phyloP scores from a whole-genome alignment of 2,888 invertebrate genomes.

The Cactoblastis cactorum region DNA sequence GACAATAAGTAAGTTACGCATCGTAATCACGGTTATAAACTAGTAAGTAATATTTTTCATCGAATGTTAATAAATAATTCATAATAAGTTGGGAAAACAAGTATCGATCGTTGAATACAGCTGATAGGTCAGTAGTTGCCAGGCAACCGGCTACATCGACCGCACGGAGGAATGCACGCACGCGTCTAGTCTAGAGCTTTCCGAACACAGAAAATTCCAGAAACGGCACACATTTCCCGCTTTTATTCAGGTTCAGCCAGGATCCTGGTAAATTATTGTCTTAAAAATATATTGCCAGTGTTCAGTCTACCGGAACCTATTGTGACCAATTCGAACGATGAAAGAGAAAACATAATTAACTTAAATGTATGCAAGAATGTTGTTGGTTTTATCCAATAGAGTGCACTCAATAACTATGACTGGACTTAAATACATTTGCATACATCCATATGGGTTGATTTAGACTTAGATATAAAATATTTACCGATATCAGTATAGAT shows the following conservation, averaged over 20 bases:
- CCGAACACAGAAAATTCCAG: constrained; percentile 41
- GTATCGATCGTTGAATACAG: constrained; percentile 10
- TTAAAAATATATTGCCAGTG: not conserved
- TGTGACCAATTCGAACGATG: constrained; percentile 10
- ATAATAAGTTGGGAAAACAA: not conserved
- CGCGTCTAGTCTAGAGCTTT: constrained; percentile 44
- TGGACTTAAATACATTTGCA: not conserved
- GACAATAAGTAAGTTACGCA: too few relatives aligned
- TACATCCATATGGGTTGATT: not conserved
- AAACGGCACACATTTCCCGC: constrained; percentile 17
- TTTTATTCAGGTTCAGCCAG: not conserved
- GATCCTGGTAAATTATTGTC: not conserved
- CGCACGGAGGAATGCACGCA: constrained; percentile 22
- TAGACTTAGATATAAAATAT: not conserved
- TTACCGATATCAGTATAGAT: not conserved
- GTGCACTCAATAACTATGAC: constrained; percentile 1
- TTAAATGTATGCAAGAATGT: constrained; percentile 14
- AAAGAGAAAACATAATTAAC: constrained; percentile 16
- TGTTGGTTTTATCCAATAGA: constrained; percentile 5
- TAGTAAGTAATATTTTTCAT: not conserved
- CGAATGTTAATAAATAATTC: constrained; percentile 18
- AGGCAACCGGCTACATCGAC: constrained; percentile 49
- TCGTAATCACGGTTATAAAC: too few relatives aligned
- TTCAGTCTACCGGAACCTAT: constrained; percentile 1
- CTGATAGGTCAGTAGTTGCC: constrained; percentile 38